A percentile compares a stretch with the other conserved stretches of the same genome.
These are phyloP conservation scores for Sinohyriopsis cumingii DNA, from an alignment of 2,888 invertebrate species.

Conservation along the genomic window DNA sequence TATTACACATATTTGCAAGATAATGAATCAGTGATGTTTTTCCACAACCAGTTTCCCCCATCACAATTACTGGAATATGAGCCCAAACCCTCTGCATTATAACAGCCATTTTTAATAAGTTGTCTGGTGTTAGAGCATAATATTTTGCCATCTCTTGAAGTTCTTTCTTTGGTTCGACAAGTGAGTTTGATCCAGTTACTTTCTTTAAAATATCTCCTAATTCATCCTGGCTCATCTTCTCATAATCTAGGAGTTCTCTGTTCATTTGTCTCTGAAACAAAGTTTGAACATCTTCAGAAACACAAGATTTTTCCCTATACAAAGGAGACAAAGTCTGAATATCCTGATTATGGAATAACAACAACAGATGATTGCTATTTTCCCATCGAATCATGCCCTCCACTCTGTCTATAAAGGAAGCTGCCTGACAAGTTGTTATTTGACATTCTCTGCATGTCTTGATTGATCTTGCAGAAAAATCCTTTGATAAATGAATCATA, in stretches of 20 bases:
- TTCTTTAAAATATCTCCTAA: slow-evolving; percentile 29
- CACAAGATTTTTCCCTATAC: slow-evolving; percentile 30
- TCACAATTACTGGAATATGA: slow-evolving; percentile 48
- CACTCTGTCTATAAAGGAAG: slow-evolving; percentile 12
- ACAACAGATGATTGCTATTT: slow-evolving; percentile 47
- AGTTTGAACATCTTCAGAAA: slow-evolving; percentile 28
- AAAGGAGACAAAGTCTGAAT: slow-evolving; percentile 44
- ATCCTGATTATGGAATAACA: slow-evolving; percentile 46
- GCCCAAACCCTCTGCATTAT: slow-evolving; percentile 42
- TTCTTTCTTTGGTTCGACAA: slow-evolving; percentile 3
- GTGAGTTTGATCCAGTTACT: slow-evolving; percentile 24
- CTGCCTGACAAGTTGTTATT: background rate
- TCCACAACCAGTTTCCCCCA: slow-evolving; percentile 61
- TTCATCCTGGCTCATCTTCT: slow-evolving; percentile 18
- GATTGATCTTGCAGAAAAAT: slow-evolving; percentile 28
- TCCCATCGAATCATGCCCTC: slow-evolving; percentile 52
- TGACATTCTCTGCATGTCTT: slow-evolving; percentile 21
- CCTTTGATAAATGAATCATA: slow-evolving; percentile 22
- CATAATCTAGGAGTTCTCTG: slow-evolving; percentile 26
- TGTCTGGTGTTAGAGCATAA: slow-evolving; percentile 54
- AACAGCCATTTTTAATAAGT: slow-evolving; percentile 52
- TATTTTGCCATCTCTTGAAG: slow-evolving; percentile 17
- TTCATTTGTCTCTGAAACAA: slow-evolving; percentile 51
- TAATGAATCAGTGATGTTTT: slow-evolving; percentile 53
- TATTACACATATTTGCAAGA: slow-evolving; percentile 42